Evolutionary conservation across 2,888 invertebrate species (phyloP).

Genomic region (Terebella lapidaria): DNA sequence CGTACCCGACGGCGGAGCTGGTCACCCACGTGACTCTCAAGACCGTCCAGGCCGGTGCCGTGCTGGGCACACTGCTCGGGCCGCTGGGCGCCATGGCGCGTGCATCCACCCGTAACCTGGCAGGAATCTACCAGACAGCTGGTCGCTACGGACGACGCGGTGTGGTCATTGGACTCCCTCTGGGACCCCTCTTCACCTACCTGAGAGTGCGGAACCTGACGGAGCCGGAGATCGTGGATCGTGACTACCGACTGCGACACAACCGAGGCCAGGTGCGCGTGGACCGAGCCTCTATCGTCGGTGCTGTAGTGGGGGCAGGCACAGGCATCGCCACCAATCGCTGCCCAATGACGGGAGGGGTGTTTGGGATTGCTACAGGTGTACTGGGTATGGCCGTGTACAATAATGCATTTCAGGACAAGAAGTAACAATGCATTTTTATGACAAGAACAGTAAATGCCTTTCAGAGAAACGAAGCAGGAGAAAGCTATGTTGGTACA

Average conservation of each 20-base stretch:
- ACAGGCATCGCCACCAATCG: constrained; percentile 3
- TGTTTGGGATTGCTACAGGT: constrained; percentile 22
- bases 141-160: constrained; percentile 19
- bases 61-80: constrained; percentile 21
- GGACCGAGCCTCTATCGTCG: constrained; percentile 22
- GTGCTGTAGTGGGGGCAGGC: constrained; percentile 14
- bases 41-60: constrained; percentile 21
- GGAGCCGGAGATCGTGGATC: constrained; percentile 18
- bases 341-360: constrained; percentile 14
- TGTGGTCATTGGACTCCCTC: constrained; percentile 16
- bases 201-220: constrained; percentile 8
- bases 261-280: constrained; percentile 27
- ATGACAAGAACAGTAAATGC: no score
- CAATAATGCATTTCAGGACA: no score
- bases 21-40: constrained; percentile 25
- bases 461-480: no score
- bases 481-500: no score
- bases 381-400: constrained; percentile 15
- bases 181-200: constrained; percentile 23
- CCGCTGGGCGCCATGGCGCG: constrained; percentile 10
- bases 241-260: constrained; percentile 25
- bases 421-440: no score
- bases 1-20: constrained; percentile 23
- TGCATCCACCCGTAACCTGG: constrained; percentile 11
- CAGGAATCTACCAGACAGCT: constrained; percentile 8